These are phyloP conservation scores for Craniophora ligustri DNA, from an alignment of 2,888 invertebrate genomes.

Conservation along the genomic window DNA sequence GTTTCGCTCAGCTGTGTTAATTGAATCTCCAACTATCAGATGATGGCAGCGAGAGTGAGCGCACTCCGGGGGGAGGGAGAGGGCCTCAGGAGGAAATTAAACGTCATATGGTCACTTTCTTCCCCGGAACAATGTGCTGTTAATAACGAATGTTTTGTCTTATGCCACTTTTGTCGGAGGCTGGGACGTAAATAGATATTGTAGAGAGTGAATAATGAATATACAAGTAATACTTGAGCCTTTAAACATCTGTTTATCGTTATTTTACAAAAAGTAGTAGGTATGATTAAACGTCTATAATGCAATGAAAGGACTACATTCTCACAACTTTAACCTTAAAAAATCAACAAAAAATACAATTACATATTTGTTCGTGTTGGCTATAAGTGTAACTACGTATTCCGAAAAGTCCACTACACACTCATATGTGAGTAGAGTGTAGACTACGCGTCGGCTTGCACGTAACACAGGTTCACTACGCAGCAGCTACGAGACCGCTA, in stretches of 20 bases:
- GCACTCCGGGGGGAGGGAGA: conserved; percentile 23
- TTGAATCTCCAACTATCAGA: conserved; percentile 78
- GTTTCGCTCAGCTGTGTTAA: conserved; percentile 66
- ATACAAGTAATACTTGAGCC: not conserved
- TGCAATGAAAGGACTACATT: not conserved
- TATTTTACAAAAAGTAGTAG: no score
- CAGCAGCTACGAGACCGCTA: not conserved
- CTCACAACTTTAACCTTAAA: not conserved
- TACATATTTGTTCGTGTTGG: no score
- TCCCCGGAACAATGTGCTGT: conserved; percentile 71
- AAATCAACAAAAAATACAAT: no score
- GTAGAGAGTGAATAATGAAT: not conserved
- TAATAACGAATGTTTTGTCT: conserved; percentile 54
- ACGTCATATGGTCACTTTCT: conserved; percentile 84
- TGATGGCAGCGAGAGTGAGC: conserved; percentile 65
- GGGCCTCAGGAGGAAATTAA: conserved; percentile 81
- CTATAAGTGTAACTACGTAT: no score
- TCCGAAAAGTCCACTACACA: not conserved
- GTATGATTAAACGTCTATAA: not conserved
- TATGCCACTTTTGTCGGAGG: conserved; percentile 13
- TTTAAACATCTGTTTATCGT: no score
- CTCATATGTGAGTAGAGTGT: not conserved
- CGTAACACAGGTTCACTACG: not conserved
- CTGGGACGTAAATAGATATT: conserved; percentile 1
- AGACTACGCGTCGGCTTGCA: no score